Base-by-base conservation (phyloP, 2,888 invertebrate genomes). In the Meliscaeva auricollis region DNA sequence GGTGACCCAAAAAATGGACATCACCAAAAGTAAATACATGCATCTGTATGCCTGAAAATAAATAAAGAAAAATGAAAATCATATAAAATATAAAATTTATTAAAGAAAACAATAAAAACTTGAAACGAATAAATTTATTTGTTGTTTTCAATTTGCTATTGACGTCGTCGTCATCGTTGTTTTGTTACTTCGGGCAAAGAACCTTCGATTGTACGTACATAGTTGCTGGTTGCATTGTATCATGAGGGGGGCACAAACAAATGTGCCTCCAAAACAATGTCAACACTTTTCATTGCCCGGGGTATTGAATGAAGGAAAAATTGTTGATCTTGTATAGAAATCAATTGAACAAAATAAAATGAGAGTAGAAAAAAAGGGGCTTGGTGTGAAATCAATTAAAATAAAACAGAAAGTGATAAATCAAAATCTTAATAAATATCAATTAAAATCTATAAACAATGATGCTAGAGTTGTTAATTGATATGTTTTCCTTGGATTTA, bases 1-100 rank as follows among this genome's bases (percentile, higher is more conserved):
- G 46, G 96, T 94, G 87, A 97, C 96, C 97, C 97, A 97, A 91
- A 94, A 97, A 32, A 95, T 93, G 0, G 96, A 96, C 97, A 97
- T 97, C 83, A 97, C 93, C 1, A 95, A 90, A 0, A 97, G 95
- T 26, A 97, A 95, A 91, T 96, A 97, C 91, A 96, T 95, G 90
- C 97, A 97, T 92, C 95, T 93, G 90, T 94, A 94, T 79, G 94
- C 94, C 94, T 95, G 92, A 0, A 92, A 91, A 13, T 8, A 64
- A 54, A 54, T 0, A 48, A 73, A 17, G 0, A 11, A 41, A 46
- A 60, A 15, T 52, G 2, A 11, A 44, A 26, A 26, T 1, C n/a
- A 26, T 41, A 22, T 41, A 17, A 32, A 46, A n/a, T n/a, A 48
- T 3, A 26, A 26, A 26, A 26, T n/a, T n/a, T n/a, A n/a, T n/a